Conservation (phyloP, 2,888 invertebrate genomes). For the Notocelia uddmanniana region DNA sequence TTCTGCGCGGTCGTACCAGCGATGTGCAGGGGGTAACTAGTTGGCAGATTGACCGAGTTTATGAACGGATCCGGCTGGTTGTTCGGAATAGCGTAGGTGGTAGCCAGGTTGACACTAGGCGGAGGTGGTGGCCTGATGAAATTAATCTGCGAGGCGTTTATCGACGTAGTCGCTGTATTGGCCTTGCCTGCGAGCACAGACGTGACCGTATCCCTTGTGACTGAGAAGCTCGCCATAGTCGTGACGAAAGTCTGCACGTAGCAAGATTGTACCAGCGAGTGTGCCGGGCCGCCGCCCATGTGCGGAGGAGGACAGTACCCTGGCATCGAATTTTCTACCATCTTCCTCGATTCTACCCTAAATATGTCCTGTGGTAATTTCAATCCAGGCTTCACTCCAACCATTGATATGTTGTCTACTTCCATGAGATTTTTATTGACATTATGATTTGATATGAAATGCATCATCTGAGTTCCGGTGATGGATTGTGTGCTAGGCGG, state of each 20-base stretch:
- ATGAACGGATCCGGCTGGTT: slow-evolving; percentile 81
- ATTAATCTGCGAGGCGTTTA: slow-evolving; percentile 87
- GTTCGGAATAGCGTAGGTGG: slow-evolving; percentile 79
- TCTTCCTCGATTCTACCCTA: slow-evolving; percentile 66
- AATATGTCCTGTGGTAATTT: slow-evolving; percentile 66
- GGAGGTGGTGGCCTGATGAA: slow-evolving; percentile 75
- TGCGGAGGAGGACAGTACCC: slow-evolving; percentile 82
- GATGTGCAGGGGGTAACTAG: slow-evolving; percentile 77
- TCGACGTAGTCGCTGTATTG: slow-evolving; percentile 91
- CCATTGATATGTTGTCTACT: slow-evolving; percentile 83
- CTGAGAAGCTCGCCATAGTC: slow-evolving; percentile 89
- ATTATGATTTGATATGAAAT: slow-evolving; percentile 82
- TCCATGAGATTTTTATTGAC: slow-evolving; percentile 83
- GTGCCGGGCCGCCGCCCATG: slow-evolving; percentile 78
- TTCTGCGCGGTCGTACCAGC: slow-evolving; percentile 82
- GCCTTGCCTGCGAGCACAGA: slow-evolving; percentile 91
- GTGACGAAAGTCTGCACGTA: slow-evolving; percentile 79
- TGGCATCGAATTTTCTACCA: slow-evolving; percentile 76
- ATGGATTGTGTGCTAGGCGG: slow-evolving; percentile 68
- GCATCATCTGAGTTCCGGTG: slow-evolving; percentile 80
- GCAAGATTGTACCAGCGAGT: slow-evolving; percentile 75
- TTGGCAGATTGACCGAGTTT: slow-evolving; percentile 79
- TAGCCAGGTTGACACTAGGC: slow-evolving; percentile 75
- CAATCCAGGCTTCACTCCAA: slow-evolving; percentile 73
- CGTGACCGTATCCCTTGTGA: slow-evolving; percentile 92